Evolutionary conservation across 2,113 vertebrate genomes (phyloP), one percentile per base, ranked within the genome.

Genomic region (Phylloscopus trochiloides): DNA sequence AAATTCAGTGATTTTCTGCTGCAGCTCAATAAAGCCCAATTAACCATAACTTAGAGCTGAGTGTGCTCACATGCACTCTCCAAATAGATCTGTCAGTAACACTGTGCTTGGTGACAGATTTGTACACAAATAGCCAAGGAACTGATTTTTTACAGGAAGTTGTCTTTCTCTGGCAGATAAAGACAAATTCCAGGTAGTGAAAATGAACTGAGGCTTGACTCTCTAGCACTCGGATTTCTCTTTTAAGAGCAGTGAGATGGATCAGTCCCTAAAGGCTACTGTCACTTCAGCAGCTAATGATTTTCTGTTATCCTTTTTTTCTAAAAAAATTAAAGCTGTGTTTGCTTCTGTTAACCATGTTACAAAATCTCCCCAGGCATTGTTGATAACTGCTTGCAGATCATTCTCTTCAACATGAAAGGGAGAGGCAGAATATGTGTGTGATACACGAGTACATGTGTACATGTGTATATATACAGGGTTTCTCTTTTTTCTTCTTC

Each of bases 271-370:
- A 96, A 79, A 72, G 86, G 78, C 91, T 96, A 42, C 79, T 97
- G 91, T 97, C 93, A 95, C 62, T 96, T 95, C 47, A 95, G 93
- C 61, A 97, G 74, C 90, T 97, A 98, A 97, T 98, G 74, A 94
- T 61, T 97, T 96, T 95, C 91, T 97, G 61, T 97, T 94, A 94
- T 94, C 78, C 63, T 88, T 95, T 95, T 94, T 73, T 93, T 67
- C 72, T 93, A 88, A 85, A 91, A 96, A 96, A 97, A 85, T 86
- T 65, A 95, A 97, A 97, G 62, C 71, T 73, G 57, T 95, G 15
- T 96, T 54, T 51, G 74, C 14, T 54, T 97, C 86, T 93, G 18
- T 91, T 96, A 96, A 95, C 66, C 40, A 71, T 43, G 62, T 97
- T 97, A 93, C 42, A 84, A 71, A 93, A 76, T 72, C 22, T 93